These are phyloP conservation scores for Adela reaumurella DNA, from an alignment of 2,888 invertebrate species.

Conservation along the genomic window DNA sequence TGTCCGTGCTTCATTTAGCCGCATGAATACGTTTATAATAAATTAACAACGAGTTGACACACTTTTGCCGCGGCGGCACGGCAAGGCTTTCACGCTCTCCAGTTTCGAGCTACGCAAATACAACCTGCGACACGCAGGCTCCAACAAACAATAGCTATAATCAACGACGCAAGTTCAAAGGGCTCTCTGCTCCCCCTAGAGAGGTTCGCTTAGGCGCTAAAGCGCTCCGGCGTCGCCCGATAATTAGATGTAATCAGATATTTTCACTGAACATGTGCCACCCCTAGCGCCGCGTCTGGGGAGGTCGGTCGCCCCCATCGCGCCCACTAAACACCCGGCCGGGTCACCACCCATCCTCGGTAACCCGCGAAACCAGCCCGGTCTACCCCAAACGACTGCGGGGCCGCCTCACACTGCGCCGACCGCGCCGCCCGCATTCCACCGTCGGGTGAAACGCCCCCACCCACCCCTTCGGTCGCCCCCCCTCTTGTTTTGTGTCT, in stretches of 20 bases:
- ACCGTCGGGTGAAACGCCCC: too few species aligned
- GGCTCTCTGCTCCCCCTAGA: constrained; percentile 1
- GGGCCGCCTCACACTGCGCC: constrained; percentile 5
- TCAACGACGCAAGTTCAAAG: constrained; percentile 20
- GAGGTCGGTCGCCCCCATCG: constrained; percentile 14
- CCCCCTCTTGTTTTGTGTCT: not conserved
- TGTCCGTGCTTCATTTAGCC: too few species aligned
- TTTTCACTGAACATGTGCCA: constrained; percentile 42
- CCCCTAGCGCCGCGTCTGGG: not conserved
- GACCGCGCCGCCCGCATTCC: constrained; percentile 13
- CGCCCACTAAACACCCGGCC: constrained; percentile 34
- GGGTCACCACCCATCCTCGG: constrained; percentile 24
- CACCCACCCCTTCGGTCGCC: constrained; percentile 31
- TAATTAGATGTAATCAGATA: constrained; percentile 57
- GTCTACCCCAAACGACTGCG: constrained; percentile 28
- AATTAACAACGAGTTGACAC: too few species aligned
- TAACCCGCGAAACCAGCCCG: constrained; percentile 48
- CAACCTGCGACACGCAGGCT: too few species aligned
- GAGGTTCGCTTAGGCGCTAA: constrained; percentile 18
- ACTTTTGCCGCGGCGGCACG: too few species aligned
- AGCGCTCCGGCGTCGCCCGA: constrained; percentile 23
- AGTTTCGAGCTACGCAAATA: too few species aligned
- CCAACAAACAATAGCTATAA: constrained; percentile 26
- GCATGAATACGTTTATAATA: too few species aligned
- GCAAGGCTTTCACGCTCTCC: too few species aligned